Evolutionary conservation across 1,140 invertebrate genomes (phyloP).

Genomic region (Littorina saxatilis): DNA sequence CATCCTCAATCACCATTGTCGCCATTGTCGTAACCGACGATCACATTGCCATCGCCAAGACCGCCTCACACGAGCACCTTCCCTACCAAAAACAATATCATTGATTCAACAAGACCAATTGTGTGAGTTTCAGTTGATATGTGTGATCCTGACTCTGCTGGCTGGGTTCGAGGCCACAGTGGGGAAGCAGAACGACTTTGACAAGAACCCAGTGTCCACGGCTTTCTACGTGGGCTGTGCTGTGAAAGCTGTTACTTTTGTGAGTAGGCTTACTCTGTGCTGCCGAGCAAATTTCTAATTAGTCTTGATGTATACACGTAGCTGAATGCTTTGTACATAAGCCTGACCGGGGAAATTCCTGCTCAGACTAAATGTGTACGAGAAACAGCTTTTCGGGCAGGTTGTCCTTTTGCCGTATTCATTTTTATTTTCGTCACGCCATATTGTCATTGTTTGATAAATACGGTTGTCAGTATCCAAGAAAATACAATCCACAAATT

Average conservation of each 20-base stretch:
- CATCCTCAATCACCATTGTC: too few relatives aligned
- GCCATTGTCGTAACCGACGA: background rate
- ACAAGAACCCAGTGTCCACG: background rate
- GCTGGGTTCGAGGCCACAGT: background rate
- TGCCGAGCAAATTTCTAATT: background rate
- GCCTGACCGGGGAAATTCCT: too few relatives aligned
- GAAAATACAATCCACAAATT: too few relatives aligned
- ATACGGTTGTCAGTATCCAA: too few relatives aligned
- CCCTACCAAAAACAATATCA: too few relatives aligned
- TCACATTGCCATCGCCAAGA: background rate
- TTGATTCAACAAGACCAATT: background rate
- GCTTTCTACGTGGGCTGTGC: constrained; percentile 25
- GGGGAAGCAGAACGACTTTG: background rate
- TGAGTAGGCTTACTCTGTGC: constrained; percentile 19
- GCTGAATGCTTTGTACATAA: background rate
- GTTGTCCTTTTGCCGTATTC: too few relatives aligned
- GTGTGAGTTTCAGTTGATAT: constrained; percentile 25
- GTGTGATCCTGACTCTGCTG: constrained; percentile 32
- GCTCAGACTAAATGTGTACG: too few relatives aligned
- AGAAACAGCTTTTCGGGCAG: too few relatives aligned
- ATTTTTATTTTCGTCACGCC: too few relatives aligned
- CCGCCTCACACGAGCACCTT: background rate
- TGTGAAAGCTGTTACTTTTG: constrained; percentile 41
- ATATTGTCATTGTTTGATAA: too few relatives aligned
- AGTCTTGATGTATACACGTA: background rate